Base-by-base conservation (phyloP, 1,140 invertebrate genomes). In the Lepidurus apus region DNA sequence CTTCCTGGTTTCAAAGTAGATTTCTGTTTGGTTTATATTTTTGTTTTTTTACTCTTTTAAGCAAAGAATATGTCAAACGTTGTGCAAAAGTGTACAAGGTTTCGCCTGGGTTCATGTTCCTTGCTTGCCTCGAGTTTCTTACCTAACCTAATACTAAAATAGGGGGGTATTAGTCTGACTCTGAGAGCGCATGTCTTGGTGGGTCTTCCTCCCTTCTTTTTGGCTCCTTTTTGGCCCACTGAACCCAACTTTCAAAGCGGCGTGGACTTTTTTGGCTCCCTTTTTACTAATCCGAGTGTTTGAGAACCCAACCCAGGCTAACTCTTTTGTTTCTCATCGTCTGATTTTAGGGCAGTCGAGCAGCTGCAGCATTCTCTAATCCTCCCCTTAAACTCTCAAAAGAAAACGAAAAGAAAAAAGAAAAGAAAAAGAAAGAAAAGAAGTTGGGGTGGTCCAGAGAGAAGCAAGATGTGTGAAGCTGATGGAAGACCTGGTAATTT, bases 361-460 rank as follows among this genome's bases (percentile, higher is more conserved):
- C 78, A 79, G 78, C 34, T 79, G 78, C 78, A 45, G 73, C n/a
- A 79, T 79, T 74, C 78, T 79, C 44, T 79, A 79, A 79, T n/a
- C 42, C 21, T 21, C 3, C 65, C 13, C 34, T 21, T 77, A 21
- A 34, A 76, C 75, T 17, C 13, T 44, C 24, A 43, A 77, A 42
- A 6, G 21, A 10, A 43, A 21, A 10, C 47, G 24, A 34, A 44
- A 77, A 44, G 44, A 77, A 75, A 13, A 75, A n/a, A 24, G 17
- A 75, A n/a, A 17, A 43, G 74, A 75, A 75, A 24, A n/a, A 75
- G 7, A 75, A 21, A 44, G 26, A n/a, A 75, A 75, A 75, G 26
- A 21, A 13, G 7, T 13, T 17, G 42, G 74, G 42, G 42, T 21
- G 43, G n/a, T 44, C 42, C 74, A 42, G 42, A 21, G 21, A 65